Evolutionary conservation across 1,140 invertebrate genomes (phyloP), one percentile per base, ranked within the genome.

Genomic region (Notospermus geniculatus): DNA sequence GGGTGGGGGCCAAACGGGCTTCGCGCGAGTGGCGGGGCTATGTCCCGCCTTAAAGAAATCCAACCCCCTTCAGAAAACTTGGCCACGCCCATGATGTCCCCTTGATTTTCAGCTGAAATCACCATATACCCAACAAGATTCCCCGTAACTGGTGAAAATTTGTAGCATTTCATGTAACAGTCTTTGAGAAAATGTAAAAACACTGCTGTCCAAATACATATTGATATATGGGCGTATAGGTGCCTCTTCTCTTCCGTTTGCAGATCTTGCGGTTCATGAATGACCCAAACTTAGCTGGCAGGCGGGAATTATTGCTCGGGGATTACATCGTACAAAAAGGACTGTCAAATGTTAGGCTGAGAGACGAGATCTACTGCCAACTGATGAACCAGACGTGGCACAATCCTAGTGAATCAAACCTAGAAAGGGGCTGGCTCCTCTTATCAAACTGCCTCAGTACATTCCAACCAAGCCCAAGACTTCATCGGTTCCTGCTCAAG

Each of bases 331-430:
- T 96, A 1, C 92, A 96, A 73, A 93, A 95, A 81, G 86, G 86
- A 60, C 2, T 36, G 11, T 29, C 54, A 54, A 39, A 27, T 55
- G 17, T 27, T 32, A 88, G 88, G 2, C 79, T 98, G 23, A 83
- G 95, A 2, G 96, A 99, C 77, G 97, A 99, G 82, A 89, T 98
- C 55, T 82, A 95, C 7, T 94, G 96, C 54, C 97, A 99, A 80
- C 78, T 98, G 4, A 90, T 90, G 62, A 98, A 97, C 84, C 96
- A 98, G 82, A 93, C 92, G 0, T 92, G 92, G 87, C 88, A 89
- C 52, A 90, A 91, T 71, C 86, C 88, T 64, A 72, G 88, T 61
- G 85, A 85, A 52, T 87, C 86, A 1, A 87, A 89, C 52, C 83
- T 87, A 7, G 88, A 91, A 65, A 81, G 91, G 57, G 90, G 91